Evolutionary conservation across 30 jellyfish, hydroid and myxozoan genomes (phyloP).

Genomic region (Calvadosia cruxmelitensis): DNA sequence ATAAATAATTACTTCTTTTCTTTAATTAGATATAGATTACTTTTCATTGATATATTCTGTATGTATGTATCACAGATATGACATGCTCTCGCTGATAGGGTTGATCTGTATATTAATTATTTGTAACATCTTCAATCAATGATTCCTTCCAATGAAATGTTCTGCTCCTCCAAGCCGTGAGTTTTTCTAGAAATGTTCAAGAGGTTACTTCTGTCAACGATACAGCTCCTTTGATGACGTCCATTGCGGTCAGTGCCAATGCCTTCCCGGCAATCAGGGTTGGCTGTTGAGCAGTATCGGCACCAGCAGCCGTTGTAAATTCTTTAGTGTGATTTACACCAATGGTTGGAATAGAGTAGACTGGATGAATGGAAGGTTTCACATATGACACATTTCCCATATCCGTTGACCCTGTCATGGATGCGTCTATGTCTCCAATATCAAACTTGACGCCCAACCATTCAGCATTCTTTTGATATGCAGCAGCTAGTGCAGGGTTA

Average conservation of each 20-base stretch:
- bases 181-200: too few species aligned
- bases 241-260: conserved; percentile 54
- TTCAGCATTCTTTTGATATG: conserved; percentile 36
- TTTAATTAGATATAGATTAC: too few species aligned
- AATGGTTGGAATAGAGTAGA: conserved; percentile 51
- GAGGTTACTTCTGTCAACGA: too few species aligned
- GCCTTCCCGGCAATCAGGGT: conserved; percentile 38
- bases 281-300: conserved; percentile 51
- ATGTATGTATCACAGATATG: too few species aligned
- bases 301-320: conserved; percentile 69
- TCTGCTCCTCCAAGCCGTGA: too few species aligned
- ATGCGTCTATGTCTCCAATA: conserved; percentile 21
- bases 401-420: conserved; percentile 78
- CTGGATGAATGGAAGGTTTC: conserved; percentile 85
- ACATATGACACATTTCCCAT: conserved; percentile 92
- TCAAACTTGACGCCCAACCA: conserved; percentile 23
- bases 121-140: too few species aligned
- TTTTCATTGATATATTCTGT: too few species aligned
- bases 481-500: background rate
- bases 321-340: conserved; percentile 61
- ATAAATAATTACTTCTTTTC: too few species aligned
- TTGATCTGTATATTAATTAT: too few species aligned
- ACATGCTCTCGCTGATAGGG: too few species aligned
- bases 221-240: too few species aligned
- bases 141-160: too few species aligned